Base-by-base conservation (phyloP, 2,113 vertebrate species). In the Ancistrus triradiatus region DNA sequence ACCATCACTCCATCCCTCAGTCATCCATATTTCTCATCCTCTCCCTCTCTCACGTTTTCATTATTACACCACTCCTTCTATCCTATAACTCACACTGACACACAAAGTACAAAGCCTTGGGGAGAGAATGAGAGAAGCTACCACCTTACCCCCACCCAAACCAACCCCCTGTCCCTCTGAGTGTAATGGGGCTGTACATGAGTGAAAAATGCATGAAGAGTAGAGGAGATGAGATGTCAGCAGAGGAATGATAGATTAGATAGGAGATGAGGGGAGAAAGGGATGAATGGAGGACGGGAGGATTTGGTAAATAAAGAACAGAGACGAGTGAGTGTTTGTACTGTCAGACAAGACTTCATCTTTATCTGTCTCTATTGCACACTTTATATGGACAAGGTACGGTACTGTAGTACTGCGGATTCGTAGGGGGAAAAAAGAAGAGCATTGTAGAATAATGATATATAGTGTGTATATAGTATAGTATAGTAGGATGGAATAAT, bases 201-300 rank as follows among this genome's bases (percentile, higher is more conserved):
- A 58, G 40, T 58, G 37, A 58, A 58, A 58, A 58, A 58, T 58
- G 38, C 55, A 42, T 43, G 55, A 42, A 17, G 37, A 58, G 38
- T 25, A 17, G 37, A 58, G 38, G 22, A 58, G 37, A 58, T n/a
- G 2, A n/a, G 4, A 42, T 14, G 38, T 5, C 5, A 3, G 37
- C 38, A 25, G 4, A 42, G 22, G 7, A 13, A 14, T 27, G 55
- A 58, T 43, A 10, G 37, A 58, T 58, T 42, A 58, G 40, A 43
- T 22, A 10, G 55, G 5, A 43, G 27, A 58, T 27, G 21, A 58
- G 37, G 42, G 22, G 22, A 43, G 55, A 58, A 43, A 18, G 14
- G 14, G 33, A 18, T 55, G 31, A 37, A 31, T 31, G 38, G 55
- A 2, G 18, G 37, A 21, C 24, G 8, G 9, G 37, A 25, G 35